Conservation (phyloP, 2,888 invertebrate species). For the Nomada lathburiana region DNA sequence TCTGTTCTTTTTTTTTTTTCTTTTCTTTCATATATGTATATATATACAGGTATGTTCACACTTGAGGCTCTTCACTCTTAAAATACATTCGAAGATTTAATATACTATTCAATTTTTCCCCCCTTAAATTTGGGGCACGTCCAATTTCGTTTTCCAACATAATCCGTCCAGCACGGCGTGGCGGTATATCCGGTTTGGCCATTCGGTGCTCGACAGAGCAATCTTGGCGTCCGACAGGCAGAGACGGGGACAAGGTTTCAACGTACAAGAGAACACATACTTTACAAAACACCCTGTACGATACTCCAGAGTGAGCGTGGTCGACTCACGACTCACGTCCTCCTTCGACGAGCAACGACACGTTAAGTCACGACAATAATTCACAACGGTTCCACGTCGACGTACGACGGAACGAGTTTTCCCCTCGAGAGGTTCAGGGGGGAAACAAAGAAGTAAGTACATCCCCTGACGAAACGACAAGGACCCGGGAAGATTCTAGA, state of each 20-base stretch:
- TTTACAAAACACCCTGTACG: conserved; percentile 39
- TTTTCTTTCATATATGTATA: not conserved
- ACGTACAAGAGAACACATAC: not conserved
- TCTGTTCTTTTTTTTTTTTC: not conserved
- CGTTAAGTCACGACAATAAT: not conserved
- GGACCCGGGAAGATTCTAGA: conserved; percentile 7
- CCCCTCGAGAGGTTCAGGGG: not conserved
- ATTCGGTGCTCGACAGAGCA: not conserved
- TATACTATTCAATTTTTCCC: not conserved
- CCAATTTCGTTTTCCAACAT: not conserved
- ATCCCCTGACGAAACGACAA: conserved; percentile 1
- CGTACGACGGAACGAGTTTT: not conserved
- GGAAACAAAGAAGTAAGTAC: conserved; percentile 24
- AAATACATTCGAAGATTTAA: not conserved
- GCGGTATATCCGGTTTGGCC: too few species aligned
- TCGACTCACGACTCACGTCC: too few species aligned
- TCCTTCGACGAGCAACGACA: not conserved
- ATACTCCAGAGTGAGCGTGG: not conserved
- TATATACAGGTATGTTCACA: not conserved
- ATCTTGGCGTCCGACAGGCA: not conserved
- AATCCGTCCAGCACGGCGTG: not conserved
- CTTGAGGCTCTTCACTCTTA: not conserved
- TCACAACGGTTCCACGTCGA: not conserved
- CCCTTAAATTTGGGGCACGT: too few species aligned
- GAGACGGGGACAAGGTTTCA: not conserved